Evolutionary conservation across 2,888 invertebrate genomes (phyloP), one percentile per base, ranked within the genome.

Genomic region (Ischnura elegans): DNA sequence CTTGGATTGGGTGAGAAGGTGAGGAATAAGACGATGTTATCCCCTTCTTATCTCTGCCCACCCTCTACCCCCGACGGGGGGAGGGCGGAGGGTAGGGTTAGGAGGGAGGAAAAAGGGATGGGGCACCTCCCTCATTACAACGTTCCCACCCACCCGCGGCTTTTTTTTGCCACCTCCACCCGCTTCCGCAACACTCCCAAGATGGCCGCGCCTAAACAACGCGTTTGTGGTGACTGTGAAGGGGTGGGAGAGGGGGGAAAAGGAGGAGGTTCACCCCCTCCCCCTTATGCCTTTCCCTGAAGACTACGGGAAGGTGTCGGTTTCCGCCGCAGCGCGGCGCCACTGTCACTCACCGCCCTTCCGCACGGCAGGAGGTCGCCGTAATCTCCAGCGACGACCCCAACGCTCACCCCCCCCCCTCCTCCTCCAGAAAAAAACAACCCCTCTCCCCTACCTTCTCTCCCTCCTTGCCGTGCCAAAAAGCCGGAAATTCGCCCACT

Each of bases 281-380:
- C n/a, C 46, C 46, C 86, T n/a, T 42, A n/a, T 16, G 21, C 29
- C 87, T 5, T 5, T 42, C 21, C 42, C 55, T 29, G 55, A 21
- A 87, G 51, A 87, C 87, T 55, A 25, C 61, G 90, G 87, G 93
- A 90, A 93, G 93, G 93, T 93, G 93, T 93, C 94, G 93, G 42
- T 93, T 94, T 90, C 94, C 93, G 45, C 46, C 87, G 86, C 94
- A 43, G 47, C 93, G 25, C 94, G 36, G 47, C 87, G 84, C 47
- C 87, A 47, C 85, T 85, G 85, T 46, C 51, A 87, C 87, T 76
- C 93, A 87, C 55, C 90, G 61, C 85, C 87, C 66, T 93, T 55
- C 87, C 87, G 66, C 47, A 86, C 84, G 94, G 90, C 93, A 93
- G 76, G 87, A 93, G 87, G 84, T 84, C 47, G 16, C 47, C 46